These are phyloP conservation scores for Hippocampus guttulatus DNA, from an alignment of 2,113 vertebrate genomes.

Conservation along the genomic window DNA sequence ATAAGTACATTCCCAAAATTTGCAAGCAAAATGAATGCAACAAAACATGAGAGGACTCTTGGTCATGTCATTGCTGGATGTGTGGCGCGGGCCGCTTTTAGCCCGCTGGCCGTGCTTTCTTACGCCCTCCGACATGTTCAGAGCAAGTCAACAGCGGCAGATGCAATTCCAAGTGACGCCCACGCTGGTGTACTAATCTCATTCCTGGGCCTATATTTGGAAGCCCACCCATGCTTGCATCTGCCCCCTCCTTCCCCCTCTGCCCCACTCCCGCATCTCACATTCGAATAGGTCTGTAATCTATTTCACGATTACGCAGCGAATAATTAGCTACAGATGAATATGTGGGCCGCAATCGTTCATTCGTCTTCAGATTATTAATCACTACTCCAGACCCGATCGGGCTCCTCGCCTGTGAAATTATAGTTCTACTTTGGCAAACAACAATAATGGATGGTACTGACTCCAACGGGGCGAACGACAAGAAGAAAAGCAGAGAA, in stretches of 20 bases:
- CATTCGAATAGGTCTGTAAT: constrained; percentile 72
- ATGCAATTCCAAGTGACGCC: constrained; percentile 38
- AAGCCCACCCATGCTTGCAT: constrained; percentile 38
- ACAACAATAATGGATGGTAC: constrained; percentile 70
- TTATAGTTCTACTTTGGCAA: constrained; percentile 75
- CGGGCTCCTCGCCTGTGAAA: constrained; percentile 72
- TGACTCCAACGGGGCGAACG: constrained; percentile 35
- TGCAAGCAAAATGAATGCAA: too few relatives aligned
- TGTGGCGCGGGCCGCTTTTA: too few relatives aligned
- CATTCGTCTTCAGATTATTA: constrained; percentile 70
- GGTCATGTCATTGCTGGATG: too few relatives aligned
- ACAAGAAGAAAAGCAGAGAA: constrained; percentile 17
- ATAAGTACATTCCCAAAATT: too few relatives aligned
- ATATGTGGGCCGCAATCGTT: constrained; percentile 65
- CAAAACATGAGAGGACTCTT: too few relatives aligned
- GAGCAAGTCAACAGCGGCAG: constrained; percentile 26
- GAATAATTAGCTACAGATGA: constrained; percentile 71
- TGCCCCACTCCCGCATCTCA: constrained; percentile 47
- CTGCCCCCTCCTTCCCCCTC: constrained; percentile 32
- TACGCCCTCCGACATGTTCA: constrained; percentile 47
- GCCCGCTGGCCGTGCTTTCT: neutral
- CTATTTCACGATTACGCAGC: constrained; percentile 82
- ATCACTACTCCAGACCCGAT: constrained; percentile 68
- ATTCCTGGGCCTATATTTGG: constrained; percentile 58
- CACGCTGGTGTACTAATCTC: constrained; percentile 56